Percentiles rank a stretch among this genome's conserved stretches.
phyloP scores from a whole-genome alignment of 2,797 vertebrate genomes.

The Microctenopoma steveboyesi region DNA sequence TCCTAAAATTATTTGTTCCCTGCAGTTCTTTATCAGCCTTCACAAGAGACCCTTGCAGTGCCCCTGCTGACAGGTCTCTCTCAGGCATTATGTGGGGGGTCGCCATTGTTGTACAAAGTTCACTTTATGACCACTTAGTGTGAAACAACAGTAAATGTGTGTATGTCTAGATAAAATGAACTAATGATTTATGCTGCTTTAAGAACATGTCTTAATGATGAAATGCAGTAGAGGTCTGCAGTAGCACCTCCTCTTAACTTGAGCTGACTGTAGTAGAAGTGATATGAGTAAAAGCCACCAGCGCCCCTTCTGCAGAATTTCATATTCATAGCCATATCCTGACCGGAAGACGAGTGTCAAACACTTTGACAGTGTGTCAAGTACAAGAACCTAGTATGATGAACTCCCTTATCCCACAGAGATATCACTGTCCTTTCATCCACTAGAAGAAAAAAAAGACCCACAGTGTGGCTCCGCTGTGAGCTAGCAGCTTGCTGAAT shows the following conservation, averaged over 20 bases:
- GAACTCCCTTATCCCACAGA: slow-evolving; percentile 53
- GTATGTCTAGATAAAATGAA: neutral
- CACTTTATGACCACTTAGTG: no score
- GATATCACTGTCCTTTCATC: slow-evolving; percentile 64
- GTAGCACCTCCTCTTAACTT: neutral
- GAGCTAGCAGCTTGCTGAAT: slow-evolving; percentile 56
- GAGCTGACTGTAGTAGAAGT: neutral
- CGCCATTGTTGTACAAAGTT: no score
- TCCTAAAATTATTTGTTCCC: no score
- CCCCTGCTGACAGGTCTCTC: no score
- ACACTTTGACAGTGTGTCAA: slow-evolving; percentile 59
- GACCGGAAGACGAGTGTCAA: slow-evolving; percentile 50
- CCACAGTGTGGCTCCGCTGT: slow-evolving; percentile 32
- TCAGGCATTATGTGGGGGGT: no score
- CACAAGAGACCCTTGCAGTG: no score
- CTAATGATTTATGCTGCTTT: neutral
- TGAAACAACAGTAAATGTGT: no score
- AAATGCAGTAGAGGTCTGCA: neutral
- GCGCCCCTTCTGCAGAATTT: slow-evolving; percentile 27
- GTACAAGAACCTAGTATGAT: slow-evolving; percentile 49
- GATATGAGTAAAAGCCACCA: neutral
- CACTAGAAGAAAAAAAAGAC: slow-evolving; percentile 3
- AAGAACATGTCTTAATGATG: neutral
- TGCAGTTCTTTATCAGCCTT: no score
- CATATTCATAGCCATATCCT: slow-evolving; percentile 61